Evolutionary conservation across 1,140 invertebrate species (phyloP).

Genomic region (Drosophila lini): DNA sequence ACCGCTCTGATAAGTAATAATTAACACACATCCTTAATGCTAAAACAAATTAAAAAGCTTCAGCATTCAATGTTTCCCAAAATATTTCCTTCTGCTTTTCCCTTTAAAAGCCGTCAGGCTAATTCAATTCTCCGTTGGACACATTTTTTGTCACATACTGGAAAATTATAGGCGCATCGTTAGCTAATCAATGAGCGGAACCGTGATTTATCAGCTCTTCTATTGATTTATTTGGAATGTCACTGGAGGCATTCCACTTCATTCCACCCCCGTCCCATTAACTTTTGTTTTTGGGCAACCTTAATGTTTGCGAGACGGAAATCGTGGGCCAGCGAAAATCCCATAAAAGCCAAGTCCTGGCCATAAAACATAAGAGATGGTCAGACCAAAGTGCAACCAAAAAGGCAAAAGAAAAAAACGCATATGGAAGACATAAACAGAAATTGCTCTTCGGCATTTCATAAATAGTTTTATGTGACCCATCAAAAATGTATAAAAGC

Average conservation of each 20-base stretch:
- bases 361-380: constrained; percentile 61
- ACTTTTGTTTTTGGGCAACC: constrained; percentile 31
- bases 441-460: constrained; percentile 49
- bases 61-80: not conserved
- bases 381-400: constrained; percentile 45
- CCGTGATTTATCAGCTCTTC: constrained; percentile 62
- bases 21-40: too few relatives aligned
- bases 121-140: constrained; percentile 22
- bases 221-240: constrained; percentile 74
- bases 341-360: constrained; percentile 64
- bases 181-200: constrained; percentile 59
- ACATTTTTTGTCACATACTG: constrained; percentile 18
- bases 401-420: constrained; percentile 7
- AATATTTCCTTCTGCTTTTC: not conserved
- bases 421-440: constrained; percentile 26
- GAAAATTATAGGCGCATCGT: constrained; percentile 47
- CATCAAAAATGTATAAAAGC: constrained; percentile 50
- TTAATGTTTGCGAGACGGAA: constrained; percentile 57
- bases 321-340: constrained; percentile 2
- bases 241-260: constrained; percentile 20
- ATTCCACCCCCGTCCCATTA: constrained; percentile 18
- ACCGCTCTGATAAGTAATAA: too few relatives aligned
- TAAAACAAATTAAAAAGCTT: too few relatives aligned
- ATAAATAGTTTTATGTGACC: constrained; percentile 71
- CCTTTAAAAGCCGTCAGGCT: not conserved